These are phyloP conservation scores for Cephus sareptanus DNA, from an alignment of 2,888 invertebrate species.

Conservation along the genomic window DNA sequence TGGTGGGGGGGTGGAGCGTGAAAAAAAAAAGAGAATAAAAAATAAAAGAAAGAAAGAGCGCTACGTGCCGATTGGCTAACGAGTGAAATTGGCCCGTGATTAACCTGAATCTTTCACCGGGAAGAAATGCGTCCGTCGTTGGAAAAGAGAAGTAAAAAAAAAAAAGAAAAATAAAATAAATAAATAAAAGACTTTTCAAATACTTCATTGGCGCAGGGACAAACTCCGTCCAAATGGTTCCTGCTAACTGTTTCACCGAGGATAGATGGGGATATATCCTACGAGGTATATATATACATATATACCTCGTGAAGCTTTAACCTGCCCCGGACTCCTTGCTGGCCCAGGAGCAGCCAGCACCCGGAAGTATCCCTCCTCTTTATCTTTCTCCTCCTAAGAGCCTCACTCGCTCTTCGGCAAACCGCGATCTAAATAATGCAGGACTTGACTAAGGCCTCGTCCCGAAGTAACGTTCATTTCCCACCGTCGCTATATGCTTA, in stretches of 20 bases:
- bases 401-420: background rate
- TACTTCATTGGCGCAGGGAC: background rate
- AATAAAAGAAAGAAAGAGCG: background rate
- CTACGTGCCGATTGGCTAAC: background rate
- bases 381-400: background rate
- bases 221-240: background rate
- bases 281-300: too few species aligned
- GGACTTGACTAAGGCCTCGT: background rate
- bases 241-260: background rate
- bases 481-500: conserved; percentile 12
- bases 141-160: too few species aligned
- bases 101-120: background rate
- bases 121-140: background rate
- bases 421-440: background rate
- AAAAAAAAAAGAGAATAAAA: too few species aligned
- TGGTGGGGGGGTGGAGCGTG: too few species aligned
- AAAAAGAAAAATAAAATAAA: too few species aligned
- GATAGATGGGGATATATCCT: background rate
- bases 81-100: background rate
- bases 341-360: rapidly evolving
- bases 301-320: background rate
- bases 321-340: background rate
- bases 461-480: conserved; percentile 18
- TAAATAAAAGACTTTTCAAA: background rate
- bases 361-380: background rate